Percentiles rank a stretch among this genome's conserved stretches.
phyloP scores from a whole-genome alignment of 2,888 invertebrate genomes.

The Platycnemis pennipes region DNA sequence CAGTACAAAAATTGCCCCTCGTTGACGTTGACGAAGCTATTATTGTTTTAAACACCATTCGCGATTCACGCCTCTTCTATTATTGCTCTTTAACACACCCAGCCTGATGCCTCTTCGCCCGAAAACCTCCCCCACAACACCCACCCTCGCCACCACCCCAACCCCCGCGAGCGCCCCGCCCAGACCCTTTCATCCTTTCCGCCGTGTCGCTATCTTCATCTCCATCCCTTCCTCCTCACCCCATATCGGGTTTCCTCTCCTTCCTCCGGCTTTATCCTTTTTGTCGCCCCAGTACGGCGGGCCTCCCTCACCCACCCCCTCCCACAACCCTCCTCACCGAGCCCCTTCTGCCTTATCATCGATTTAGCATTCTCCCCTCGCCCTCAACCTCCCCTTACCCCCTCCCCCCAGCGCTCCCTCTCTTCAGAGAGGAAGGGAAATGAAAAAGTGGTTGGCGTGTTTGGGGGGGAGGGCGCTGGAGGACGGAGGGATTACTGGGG shows the following conservation, averaged over 20 bases:
- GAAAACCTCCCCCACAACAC: neutral
- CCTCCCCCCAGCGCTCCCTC: neutral
- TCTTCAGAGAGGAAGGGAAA: neutral
- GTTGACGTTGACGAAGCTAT: neutral
- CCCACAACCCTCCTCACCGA: neutral
- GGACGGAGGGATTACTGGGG: neutral
- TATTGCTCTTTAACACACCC: neutral
- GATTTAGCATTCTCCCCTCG: neutral
- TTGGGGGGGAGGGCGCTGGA: neutral
- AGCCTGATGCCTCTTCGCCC: neutral
- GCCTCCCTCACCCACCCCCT: neutral
- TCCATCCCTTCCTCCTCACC: neutral
- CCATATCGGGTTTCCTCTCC: neutral
- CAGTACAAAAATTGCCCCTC: neutral
- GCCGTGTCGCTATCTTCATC: conserved; percentile 8
- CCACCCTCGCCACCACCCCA: neutral
- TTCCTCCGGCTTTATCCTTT: neutral
- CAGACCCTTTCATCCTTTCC: neutral
- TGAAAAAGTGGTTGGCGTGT: conserved; percentile 18
- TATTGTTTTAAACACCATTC: neutral
- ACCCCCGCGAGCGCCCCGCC: neutral
- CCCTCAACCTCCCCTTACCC: neutral
- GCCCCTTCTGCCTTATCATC: neutral
- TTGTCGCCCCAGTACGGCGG: neutral
- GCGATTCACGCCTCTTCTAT: neutral